Base-by-base conservation (phyloP, 2,113 vertebrate genomes). In the Orcinus orca region DNA sequence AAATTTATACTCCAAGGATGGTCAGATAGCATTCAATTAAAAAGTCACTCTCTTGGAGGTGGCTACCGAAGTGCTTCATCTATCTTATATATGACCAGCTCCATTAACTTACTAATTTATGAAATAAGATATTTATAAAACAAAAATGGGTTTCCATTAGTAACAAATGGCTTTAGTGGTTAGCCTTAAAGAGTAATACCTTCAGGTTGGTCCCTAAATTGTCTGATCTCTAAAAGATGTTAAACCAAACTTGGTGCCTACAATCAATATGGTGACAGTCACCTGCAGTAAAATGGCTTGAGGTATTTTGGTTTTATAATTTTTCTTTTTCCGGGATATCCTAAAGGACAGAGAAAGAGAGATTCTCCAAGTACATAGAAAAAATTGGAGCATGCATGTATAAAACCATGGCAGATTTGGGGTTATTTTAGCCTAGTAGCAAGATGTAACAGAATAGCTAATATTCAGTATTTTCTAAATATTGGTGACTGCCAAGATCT, bases 21-120 rank as follows among this genome's bases (percentile, higher is more conserved):
- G n/a, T 53, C 67, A 82, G 50, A 44, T 70, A 71, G 5, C 62
- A 15, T 87, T 96, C 92, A 93, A 89, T 87, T 95, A 77, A 92
- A 95, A 95, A 73, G 44, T 79, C 79, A 95, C 53, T 89, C 89
- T 95, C 60, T 79, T 38, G 44, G 44, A 93, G 36, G 13, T 67
- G 29, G 8, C 47, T 80, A 20, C 25, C 53, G 14, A 5, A 88
- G 17, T 25, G 4, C 6, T 80, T 67, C 36, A 74, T 91, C n/a
- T 76, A n/a, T 70, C 36, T 93, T 80, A 87, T 85, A 63, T 60
- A 53, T 88, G 8, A 70, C 84, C 29, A 41, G 0, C 68, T 89
- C 18, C 33, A 92, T n/a, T 85, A 67, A 71, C 15, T 81, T 81
- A 26, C 7, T 53, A 76, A 73, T 89, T 95, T 62, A 23, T 25